Evolutionary conservation across 2,113 vertebrate genomes (phyloP).

Genomic region (Phainopepla nitens): DNA sequence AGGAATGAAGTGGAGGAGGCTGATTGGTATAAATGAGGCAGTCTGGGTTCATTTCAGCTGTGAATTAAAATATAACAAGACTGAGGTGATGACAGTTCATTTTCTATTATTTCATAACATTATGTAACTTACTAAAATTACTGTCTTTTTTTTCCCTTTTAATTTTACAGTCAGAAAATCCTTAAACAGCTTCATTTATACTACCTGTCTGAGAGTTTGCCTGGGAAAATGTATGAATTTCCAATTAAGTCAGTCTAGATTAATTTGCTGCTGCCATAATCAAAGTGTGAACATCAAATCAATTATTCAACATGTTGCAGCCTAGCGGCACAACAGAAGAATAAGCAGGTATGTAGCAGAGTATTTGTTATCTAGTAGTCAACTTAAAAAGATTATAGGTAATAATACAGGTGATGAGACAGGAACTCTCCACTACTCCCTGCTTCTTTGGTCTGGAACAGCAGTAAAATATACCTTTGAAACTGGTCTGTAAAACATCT

Average conservation of each 20-base stretch:
- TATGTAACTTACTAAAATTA: slow-evolving; percentile 45
- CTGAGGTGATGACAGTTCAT: background rate
- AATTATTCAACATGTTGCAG: background rate
- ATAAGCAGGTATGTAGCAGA: background rate
- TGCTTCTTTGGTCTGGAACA: background rate
- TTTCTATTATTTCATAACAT: slow-evolving; percentile 37
- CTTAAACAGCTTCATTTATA: slow-evolving; percentile 5
- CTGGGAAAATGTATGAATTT: slow-evolving; percentile 7
- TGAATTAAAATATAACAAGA: slow-evolving; percentile 42
- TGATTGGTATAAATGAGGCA: slow-evolving; percentile 28
- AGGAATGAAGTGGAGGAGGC: background rate
- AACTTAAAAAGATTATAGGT: background rate
- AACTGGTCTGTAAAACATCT: background rate
- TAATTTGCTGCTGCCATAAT: slow-evolving; percentile 11
- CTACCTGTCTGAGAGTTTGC: slow-evolving; percentile 8
- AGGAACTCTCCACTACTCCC: background rate
- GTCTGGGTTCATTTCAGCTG: background rate
- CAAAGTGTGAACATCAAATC: slow-evolving; percentile 11
- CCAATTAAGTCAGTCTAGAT: slow-evolving; percentile 20
- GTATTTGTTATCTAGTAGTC: background rate
- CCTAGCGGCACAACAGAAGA: background rate
- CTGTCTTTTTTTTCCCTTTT: background rate
- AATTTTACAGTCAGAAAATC: slow-evolving; percentile 32
- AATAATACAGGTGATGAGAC: background rate
- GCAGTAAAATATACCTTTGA: background rate